These are phyloP conservation scores for Hormaphis cornu DNA, from an alignment of 1,140 invertebrate genomes.

Conservation along the genomic window DNA sequence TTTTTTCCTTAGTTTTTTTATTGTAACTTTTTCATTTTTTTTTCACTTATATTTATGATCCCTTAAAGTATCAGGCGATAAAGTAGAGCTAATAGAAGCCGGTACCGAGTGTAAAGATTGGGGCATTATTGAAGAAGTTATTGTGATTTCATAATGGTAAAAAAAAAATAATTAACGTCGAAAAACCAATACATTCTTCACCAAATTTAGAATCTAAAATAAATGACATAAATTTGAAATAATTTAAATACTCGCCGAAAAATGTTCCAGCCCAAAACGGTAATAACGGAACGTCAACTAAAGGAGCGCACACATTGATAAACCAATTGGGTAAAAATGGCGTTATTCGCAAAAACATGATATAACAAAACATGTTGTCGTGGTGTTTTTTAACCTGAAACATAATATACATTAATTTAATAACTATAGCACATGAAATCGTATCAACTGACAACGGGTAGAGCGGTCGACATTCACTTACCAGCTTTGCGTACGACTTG, in stretches of 20 bases:
- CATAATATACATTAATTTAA: slow-evolving; percentile 26
- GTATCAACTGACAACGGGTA: too few relatives aligned
- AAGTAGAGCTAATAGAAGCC: too few relatives aligned
- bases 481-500: slow-evolving; percentile 71
- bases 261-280: slow-evolving; percentile 92
- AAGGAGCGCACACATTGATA: slow-evolving; percentile 93
- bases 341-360: slow-evolving; percentile 93
- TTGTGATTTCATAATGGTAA: too few relatives aligned
- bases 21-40: too few relatives aligned
- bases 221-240: neutral
- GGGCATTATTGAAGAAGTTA: too few relatives aligned
- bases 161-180: too few relatives aligned
- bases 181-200: too few relatives aligned
- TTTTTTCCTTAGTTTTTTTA: too few relatives aligned
- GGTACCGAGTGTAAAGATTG: too few relatives aligned
- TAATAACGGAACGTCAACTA: slow-evolving; percentile 85
- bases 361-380: slow-evolving; percentile 88
- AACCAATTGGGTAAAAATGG: slow-evolving; percentile 99
- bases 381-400: slow-evolving; percentile 66
- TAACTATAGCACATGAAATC: neutral
- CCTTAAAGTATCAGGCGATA: too few relatives aligned
- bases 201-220: too few relatives aligned
- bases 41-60: neutral
- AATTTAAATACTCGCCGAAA: slow-evolving; percentile 48
- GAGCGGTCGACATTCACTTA: slow-evolving; percentile 43